Evolutionary conservation across 1,140 invertebrate genomes (phyloP).

Genomic region (Trichogramma pretiosum): DNA sequence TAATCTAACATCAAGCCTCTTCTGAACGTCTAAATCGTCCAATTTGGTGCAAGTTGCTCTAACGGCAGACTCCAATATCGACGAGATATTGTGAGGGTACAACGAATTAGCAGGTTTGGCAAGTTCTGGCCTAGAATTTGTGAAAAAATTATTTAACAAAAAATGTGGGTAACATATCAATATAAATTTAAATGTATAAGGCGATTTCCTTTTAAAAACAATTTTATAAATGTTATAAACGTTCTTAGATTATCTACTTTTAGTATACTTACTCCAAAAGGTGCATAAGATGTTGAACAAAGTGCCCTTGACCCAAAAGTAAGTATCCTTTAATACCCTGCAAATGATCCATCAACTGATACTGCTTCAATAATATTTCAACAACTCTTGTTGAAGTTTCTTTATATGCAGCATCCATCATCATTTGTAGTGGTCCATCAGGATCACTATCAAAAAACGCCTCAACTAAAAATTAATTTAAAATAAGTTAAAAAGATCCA

Average conservation of each 20-base stretch:
- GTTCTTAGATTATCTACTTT: slow-evolving; percentile 4
- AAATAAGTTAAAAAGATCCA: slow-evolving; percentile 23
- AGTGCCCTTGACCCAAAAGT: slow-evolving; percentile 90
- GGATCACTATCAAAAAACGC: slow-evolving; percentile 63
- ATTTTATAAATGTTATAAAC: not conserved
- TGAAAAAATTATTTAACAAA: slow-evolving; percentile 5
- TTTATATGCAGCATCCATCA: slow-evolving; percentile 74
- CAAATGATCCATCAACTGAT: slow-evolving; percentile 84
- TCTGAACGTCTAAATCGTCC: slow-evolving; percentile 83
- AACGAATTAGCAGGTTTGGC: slow-evolving; percentile 79
- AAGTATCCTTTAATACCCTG: slow-evolving; percentile 84
- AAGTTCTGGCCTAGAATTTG: slow-evolving; percentile 66
- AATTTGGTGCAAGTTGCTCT: slow-evolving; percentile 91
- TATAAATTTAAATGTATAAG: not conserved
- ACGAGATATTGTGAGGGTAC: slow-evolving; percentile 80
- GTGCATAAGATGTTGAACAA: slow-evolving; percentile 87
- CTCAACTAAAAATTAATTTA: slow-evolving; percentile 45
- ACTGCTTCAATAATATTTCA: slow-evolving; percentile 75
- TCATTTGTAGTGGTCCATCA: slow-evolving; percentile 63
- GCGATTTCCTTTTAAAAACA: not conserved
- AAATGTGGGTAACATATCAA: not conserved
- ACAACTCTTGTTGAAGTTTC: slow-evolving; percentile 81
- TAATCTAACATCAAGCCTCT: slow-evolving; percentile 77
- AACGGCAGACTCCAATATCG: slow-evolving; percentile 84
- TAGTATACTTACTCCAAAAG: slow-evolving; percentile 68